Base-by-base conservation (phyloP, 1,140 invertebrate genomes). In the Drosophila oshimai region DNA sequence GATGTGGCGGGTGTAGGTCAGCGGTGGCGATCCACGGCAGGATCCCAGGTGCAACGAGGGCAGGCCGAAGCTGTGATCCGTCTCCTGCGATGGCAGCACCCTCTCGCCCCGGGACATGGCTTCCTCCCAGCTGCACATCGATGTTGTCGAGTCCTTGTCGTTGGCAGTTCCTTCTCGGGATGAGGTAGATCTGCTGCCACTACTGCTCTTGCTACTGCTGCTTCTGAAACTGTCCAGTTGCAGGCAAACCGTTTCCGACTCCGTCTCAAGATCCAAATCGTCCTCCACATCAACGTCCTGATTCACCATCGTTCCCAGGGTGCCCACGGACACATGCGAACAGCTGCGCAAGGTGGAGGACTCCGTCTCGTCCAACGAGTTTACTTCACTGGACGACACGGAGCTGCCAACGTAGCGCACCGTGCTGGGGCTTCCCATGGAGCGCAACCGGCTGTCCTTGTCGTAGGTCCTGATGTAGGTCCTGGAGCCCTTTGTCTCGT, bases 101-200 rank as follows among this genome's bases (percentile, higher is more conserved):
- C 47, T 45, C 20, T 41, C 47, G 10, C 42, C 53, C 22, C 37
- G 24, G 6, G 74, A 77, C 17, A 71, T 18, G 3, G 45, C 44
- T 12, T 65, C 65, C 9, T 86, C 81, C 75, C 72, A 86, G 39
- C 81, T 87, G 57, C 76, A 80, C 49, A 86, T 72, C 22, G 80
- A 87, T 2, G 57, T 81, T 1, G 58, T 84, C 5, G 80, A 86
- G 20, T 60, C 67, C n/a, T 74, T 54, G 9, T 74, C 74, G 13
- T n/a, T 2, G 3, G n/a, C 20, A 0, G 7, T 22, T 5, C 6
- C n/a, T 0, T 22, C 47, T 0, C 17, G 49, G 3, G 15, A 36
- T 5, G 22, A 28, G 39, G 12, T 18, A 10, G 33, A 26, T n/a
- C 34, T 13, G 28, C 26, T 33, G 6, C 36, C 24, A 29, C 29